Evolutionary conservation across 2,888 invertebrate species (phyloP).

Genomic region (Hirtodrosophila duncani): DNA sequence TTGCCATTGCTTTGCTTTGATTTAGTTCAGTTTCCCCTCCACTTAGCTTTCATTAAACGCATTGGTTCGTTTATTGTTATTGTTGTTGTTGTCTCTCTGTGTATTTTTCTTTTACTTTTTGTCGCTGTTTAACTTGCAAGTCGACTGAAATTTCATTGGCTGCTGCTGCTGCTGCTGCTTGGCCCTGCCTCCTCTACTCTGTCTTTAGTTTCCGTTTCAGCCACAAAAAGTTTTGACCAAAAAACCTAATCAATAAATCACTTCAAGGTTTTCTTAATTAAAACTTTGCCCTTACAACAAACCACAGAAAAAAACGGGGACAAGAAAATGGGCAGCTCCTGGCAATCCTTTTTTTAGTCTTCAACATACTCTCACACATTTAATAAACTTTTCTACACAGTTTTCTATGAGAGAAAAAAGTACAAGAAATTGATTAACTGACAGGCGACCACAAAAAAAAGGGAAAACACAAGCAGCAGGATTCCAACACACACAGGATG

Average conservation of each 20-base stretch:
- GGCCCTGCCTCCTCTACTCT: not conserved
- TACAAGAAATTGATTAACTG: conserved; percentile 67
- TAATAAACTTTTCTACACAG: conserved; percentile 58
- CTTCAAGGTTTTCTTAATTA: conserved; percentile 77
- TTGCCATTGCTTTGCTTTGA: too few species aligned
- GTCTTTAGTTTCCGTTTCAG: not conserved
- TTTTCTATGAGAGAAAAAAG: conserved; percentile 27
- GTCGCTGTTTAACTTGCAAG: conserved; percentile 49
- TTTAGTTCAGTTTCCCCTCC: conserved; percentile 27
- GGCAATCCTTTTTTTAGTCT: not conserved
- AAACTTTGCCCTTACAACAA: conserved; percentile 68
- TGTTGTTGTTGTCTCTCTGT: conserved; percentile 18
- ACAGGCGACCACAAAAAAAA: conserved; percentile 59
- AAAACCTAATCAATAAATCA: conserved; percentile 75
- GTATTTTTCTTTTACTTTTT: not conserved
- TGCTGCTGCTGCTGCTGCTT: conserved; percentile 5
- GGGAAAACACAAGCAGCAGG: conserved; percentile 21
- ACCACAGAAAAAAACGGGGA: conserved; percentile 46
- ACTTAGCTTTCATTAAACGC: conserved; percentile 46
- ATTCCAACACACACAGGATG: conserved; percentile 18
- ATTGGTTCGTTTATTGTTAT: too few species aligned
- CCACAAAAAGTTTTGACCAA: conserved; percentile 32
- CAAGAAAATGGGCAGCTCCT: too few species aligned
- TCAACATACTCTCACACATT: conserved; percentile 4
- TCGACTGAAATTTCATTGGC: conserved; percentile 45